These are phyloP conservation scores for Tarsius wallacei DNA, from an alignment of 2,797 vertebrate species.

Conservation along the genomic window DNA sequence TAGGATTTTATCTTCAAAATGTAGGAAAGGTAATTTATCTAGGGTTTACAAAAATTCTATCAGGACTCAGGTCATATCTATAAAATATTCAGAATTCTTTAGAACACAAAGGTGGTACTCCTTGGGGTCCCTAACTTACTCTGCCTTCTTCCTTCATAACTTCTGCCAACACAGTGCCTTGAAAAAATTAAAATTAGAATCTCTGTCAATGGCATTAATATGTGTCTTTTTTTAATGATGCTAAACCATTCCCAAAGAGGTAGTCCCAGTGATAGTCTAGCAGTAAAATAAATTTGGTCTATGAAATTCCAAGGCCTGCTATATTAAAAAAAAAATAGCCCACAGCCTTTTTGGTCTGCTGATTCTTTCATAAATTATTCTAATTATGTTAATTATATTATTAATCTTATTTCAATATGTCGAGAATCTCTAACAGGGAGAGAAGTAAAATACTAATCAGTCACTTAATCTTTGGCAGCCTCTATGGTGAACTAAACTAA, in stretches of 20 bases:
- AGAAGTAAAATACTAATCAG: slow-evolving; percentile 43
- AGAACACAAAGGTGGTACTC: neutral
- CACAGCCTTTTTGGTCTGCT: neutral
- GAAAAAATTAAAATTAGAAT: neutral
- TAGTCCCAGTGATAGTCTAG: neutral
- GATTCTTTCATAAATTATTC: slow-evolving; percentile 16
- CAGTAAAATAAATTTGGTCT: neutral
- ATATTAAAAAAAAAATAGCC: neutral
- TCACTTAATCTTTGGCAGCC: slow-evolving; percentile 21
- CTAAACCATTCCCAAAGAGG: neutral
- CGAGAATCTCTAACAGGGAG: slow-evolving; percentile 52
- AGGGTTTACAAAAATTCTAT: slow-evolving; percentile 2
- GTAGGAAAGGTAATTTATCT: neutral
- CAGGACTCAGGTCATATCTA: neutral
- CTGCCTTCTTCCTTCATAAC: neutral
- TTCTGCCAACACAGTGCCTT: neutral
- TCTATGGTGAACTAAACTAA: neutral
- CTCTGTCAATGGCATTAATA: neutral
- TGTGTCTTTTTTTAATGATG: neutral
- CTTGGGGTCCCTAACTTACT: neutral
- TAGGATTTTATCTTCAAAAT: slow-evolving; percentile 25
- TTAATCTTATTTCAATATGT: slow-evolving; percentile 54
- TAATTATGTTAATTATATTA: slow-evolving; percentile 12
- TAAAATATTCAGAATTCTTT: slow-evolving; percentile 18
- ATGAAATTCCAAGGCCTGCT: neutral